Evolutionary conservation across 2,888 invertebrate genomes (phyloP).

Genomic region (Rhamphomyia laevipes): DNA sequence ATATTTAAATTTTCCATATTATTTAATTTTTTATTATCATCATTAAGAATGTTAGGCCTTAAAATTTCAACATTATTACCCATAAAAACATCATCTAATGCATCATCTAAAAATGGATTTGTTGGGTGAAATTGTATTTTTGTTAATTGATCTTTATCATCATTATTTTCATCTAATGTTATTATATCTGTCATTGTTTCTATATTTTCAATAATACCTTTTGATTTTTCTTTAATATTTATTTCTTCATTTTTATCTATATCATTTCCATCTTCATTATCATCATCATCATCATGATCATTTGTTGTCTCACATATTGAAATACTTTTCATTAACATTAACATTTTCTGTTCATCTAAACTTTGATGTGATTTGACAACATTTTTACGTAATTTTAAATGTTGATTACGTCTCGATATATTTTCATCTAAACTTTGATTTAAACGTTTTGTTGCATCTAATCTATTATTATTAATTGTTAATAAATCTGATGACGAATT

Average conservation of each 20-base stretch:
- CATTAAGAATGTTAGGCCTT: too few relatives aligned
- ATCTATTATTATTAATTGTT: conserved; percentile 24
- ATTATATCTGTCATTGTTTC: not conserved
- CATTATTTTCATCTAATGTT: not conserved
- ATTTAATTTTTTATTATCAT: not conserved
- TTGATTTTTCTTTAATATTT: not conserved
- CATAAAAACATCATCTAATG: conserved; percentile 8
- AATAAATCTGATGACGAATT: conserved; percentile 26
- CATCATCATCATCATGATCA: not conserved
- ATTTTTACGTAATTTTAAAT: conserved; percentile 35
- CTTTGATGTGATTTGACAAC: conserved; percentile 54
- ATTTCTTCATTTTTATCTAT: not conserved
- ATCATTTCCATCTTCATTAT: not conserved
- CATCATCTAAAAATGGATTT: conserved; percentile 33
- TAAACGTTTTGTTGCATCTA: conserved; percentile 49
- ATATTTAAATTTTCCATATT: not conserved
- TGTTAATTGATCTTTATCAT: conserved; percentile 8
- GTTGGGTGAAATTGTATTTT: conserved; percentile 29
- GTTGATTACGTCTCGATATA: conserved; percentile 28
- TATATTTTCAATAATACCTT: not conserved
- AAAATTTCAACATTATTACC: not conserved
- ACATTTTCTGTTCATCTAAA: conserved; percentile 48
- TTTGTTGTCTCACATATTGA: conserved; percentile 6
- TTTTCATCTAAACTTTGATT: conserved; percentile 69
- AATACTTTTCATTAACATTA: conserved; percentile 27